Base-by-base conservation (phyloP, 2,113 vertebrate genomes). In the Erythrocercus mccallii region DNA sequence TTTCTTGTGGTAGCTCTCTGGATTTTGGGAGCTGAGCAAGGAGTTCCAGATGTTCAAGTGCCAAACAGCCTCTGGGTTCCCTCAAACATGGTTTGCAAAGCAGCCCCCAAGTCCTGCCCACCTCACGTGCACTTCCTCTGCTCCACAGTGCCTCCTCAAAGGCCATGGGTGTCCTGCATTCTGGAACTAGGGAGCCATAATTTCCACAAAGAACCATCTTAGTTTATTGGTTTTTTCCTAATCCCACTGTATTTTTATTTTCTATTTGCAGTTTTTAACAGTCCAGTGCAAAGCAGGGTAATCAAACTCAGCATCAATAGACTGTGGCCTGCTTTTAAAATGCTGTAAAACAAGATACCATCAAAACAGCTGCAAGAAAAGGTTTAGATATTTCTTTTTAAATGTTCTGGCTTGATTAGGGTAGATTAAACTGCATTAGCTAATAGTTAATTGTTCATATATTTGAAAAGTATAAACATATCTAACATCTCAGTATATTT, bases 401-500 rank as follows among this genome's bases (percentile, higher is more conserved):
- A 84, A 51, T 94, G 57, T 94, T 96, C 70, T 85, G 53, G 9
- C 86, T 70, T 96, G 71, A 90, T 96, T 93, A 96, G 78, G 70
- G 70, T 84, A 91, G 85, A 95, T 68, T 95, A 76, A 95, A 79
- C 88, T 95, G 48, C 53, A 81, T 8, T 40, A 96, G 44, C 68
- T 96, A 90, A 50, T 57, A 81, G 88, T 91, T 96, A 93, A 92
- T 96, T 79, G 97, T 96, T 92, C 68, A 62, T 84, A 65, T 91
- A 91, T 88, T 95, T 95, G 88, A 95, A 94, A 97, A 95, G 62
- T 66, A 89, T 93, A 86, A 81, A 65, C 47, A 62, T 62, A 93
- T 91, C 68, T 86, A 95, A 87, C 30, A 44, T 94, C 90, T 81
- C 83, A 71, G 51, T 83, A 48, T 84, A 53, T 84, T 93, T 90